A percentile compares a stretch with the other conserved stretches of the same genome.
Conservation (phyloP, 30 jellyfish, hydroid and myxozoan species). For the Hydra vulgaris region DNA sequence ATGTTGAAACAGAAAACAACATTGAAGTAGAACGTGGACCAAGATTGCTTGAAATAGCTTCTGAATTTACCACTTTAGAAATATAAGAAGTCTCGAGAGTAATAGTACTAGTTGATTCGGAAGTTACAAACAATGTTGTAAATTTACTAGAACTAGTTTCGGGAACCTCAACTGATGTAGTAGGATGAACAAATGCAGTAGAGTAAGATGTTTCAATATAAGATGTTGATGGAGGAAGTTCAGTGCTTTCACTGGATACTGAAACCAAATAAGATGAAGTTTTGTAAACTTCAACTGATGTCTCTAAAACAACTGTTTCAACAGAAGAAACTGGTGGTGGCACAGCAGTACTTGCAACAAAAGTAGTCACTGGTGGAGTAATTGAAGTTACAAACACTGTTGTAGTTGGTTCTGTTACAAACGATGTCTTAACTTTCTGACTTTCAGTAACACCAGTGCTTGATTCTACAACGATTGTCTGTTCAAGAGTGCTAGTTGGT, state of each 20-base stretch:
- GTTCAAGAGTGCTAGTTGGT: neutral
- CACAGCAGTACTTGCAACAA: neutral
- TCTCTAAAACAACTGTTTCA: neutral
- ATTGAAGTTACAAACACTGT: neutral
- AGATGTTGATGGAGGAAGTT: constrained; percentile 21
- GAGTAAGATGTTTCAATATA: neutral
- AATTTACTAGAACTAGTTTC: neutral
- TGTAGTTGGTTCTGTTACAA: neutral
- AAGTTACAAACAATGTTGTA: too few species aligned
- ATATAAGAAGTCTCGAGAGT: neutral
- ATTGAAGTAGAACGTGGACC: constrained; percentile 19
- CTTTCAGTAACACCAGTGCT: neutral
- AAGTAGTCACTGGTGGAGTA: neutral
- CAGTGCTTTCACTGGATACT: constrained; percentile 2
- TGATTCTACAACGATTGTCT: neutral
- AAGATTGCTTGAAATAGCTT: constrained; percentile 15
- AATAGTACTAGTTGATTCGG: constrained; percentile 20
- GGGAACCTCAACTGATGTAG: neutral
- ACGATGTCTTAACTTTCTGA: neutral
- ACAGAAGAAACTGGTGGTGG: neutral
- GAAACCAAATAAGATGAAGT: neutral
- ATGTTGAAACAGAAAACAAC: neutral
- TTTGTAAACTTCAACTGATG: neutral
- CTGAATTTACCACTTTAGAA: neutral
- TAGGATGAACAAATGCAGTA: neutral